Base-by-base conservation (phyloP, 2,888 invertebrate species). In the Scelioninae gen. 1 region DNA sequence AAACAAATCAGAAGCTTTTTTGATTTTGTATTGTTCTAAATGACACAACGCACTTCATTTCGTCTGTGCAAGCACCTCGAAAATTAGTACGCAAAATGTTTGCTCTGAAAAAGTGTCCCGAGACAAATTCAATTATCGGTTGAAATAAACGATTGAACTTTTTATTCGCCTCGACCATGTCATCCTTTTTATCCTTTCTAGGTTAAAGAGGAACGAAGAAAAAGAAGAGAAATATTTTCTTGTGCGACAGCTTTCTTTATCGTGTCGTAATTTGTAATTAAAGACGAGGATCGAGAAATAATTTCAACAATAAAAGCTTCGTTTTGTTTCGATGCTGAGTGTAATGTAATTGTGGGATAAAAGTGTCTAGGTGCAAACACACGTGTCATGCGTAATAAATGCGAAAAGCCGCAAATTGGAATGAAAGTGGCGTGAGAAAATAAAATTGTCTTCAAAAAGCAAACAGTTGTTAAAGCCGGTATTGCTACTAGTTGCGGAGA, bases 121-220 rank as follows among this genome's bases (percentile, higher is more conserved):
- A 63, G 60, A 81, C 63, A 69, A 75, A 81, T 81, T 81, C 80
- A 81, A 81, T 81, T 75, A 81, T 81, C 63, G 80, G 69, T 38
- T 11, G 65, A 71, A 63, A 81, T 76, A 72, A 82, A 66, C 76
- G 71, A 72, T 82, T 82, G 66, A 82, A 82, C 76, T 76, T 82
- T 82, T 82, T 71, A 71, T 76, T 60, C 71, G 71, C 51, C 69
- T 66, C 71, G 81, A 56, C 38, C 63, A 75, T 76, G 69, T 76
- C 62, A 65, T 76, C 29, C 60, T 81, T 81, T 81, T 81, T 71
- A 34, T 51, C 40, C 66, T 43, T 56, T 55, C 68, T 23, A 31
- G 65, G 65, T 69, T 75, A 68, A 75, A 69, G 23, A 40, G 63
- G 56, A 56, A 13, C 9, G 29, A 40, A 15, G 51, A 63, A 66